phyloP scores from a whole-genome alignment of 2,797 vertebrate species.

The Salarias fasciatus region DNA sequence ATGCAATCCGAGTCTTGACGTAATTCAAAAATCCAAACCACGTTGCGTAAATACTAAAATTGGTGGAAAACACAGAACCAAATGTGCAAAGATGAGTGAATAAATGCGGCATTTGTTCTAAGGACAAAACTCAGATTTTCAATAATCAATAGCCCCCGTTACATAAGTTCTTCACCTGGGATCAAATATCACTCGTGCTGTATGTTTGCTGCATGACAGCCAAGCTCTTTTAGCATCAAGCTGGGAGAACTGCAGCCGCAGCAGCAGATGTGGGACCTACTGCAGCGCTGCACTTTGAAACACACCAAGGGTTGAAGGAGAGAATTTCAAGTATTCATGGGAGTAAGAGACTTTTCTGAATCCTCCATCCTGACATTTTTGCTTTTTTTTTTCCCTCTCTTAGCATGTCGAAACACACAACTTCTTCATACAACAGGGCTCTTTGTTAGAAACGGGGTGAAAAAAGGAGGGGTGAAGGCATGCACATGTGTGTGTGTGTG shows the following conservation, averaged over 20 bases:
- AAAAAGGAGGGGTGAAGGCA: background rate
- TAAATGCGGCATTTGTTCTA: no score
- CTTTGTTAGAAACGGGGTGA: slow-evolving; percentile 42
- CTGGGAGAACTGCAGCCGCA: background rate
- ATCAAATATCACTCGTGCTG: slow-evolving; percentile 30
- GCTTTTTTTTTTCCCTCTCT: background rate
- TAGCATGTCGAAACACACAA: slow-evolving; percentile 20
- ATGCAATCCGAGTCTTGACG: no score
- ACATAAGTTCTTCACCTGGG: slow-evolving; percentile 10
- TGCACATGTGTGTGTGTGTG: slow-evolving; percentile 21
- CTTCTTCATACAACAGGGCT: slow-evolving; percentile 31
- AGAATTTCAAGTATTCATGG: background rate
- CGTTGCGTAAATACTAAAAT: no score
- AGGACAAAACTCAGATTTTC: no score
- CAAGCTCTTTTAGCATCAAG: background rate
- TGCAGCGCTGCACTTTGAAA: background rate
- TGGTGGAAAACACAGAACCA: no score
- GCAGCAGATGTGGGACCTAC: background rate
- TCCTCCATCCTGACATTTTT: background rate
- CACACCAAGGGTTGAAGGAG: background rate
- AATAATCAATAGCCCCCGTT: slow-evolving; percentile 19
- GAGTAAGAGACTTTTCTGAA: background rate
- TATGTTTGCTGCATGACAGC: background rate
- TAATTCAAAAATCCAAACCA: no score
- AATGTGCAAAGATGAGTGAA: no score